A percentile compares a stretch with the other conserved stretches of the same genome.
Conservation (phyloP, 2,888 invertebrate genomes). For the Lasioglossum morio region DNA sequence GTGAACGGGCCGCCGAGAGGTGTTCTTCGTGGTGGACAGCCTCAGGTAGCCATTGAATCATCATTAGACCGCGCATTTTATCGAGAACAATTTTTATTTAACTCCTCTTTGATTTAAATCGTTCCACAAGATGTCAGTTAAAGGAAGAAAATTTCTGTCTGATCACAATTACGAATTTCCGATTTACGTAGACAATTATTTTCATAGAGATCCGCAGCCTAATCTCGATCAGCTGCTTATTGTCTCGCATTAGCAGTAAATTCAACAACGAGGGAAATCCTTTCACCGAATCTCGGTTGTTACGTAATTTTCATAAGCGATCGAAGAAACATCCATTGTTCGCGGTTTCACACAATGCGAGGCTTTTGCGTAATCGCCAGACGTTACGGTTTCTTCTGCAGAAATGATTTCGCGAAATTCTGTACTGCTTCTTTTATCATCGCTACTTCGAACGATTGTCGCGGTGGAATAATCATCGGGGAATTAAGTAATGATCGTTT, state of each 20-base stretch:
- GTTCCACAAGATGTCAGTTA: background rate
- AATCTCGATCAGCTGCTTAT: background rate
- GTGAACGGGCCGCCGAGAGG: constrained; percentile 68
- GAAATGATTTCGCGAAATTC: constrained; percentile 29
- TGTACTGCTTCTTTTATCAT: constrained; percentile 18
- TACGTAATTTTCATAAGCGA: background rate
- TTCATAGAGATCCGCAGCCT: background rate
- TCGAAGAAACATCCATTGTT: constrained; percentile 42
- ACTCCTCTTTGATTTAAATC: background rate
- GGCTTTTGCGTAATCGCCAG: constrained; percentile 25
- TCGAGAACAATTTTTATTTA: background rate
- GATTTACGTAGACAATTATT: background rate
- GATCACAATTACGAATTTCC: background rate
- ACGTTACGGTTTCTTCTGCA: constrained; percentile 11
- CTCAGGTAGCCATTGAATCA: constrained; percentile 64
- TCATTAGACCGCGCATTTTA: background rate
- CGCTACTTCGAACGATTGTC: constrained; percentile 18
- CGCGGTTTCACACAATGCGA: constrained; percentile 26
- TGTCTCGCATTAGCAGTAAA: background rate
- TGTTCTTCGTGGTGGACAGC: constrained; percentile 69
- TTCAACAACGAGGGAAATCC: constrained; percentile 35
- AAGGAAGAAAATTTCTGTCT: background rate
- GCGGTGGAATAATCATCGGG: background rate
- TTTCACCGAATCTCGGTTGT: constrained; percentile 13
- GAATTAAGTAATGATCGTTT: constrained; percentile 34